phyloP scores from a whole-genome alignment of 2,888 invertebrate species.

The Molorchus minor region DNA sequence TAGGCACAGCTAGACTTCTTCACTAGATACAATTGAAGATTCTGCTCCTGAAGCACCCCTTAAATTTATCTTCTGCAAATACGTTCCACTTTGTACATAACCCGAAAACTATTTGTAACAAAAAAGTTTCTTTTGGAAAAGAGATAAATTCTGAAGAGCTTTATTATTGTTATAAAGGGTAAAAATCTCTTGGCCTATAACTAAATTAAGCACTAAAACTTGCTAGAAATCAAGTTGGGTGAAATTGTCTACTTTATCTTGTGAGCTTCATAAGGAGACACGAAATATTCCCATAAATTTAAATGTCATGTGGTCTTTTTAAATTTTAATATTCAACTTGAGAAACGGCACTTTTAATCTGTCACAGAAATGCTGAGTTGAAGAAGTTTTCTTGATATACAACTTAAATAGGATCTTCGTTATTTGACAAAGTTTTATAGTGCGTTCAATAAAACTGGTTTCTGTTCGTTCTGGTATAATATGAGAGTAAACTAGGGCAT shows the following conservation, averaged over 20 bases:
- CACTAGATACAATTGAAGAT: too few species aligned
- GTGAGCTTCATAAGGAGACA: conserved; percentile 30
- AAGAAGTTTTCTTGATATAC: conserved; percentile 30
- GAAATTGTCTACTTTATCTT: conserved; percentile 20
- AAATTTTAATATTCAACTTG: conserved; percentile 46
- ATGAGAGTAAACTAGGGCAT: not conserved
- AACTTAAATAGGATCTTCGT: conserved; percentile 30
- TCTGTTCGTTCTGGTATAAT: conserved; percentile 4
- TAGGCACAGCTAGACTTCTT: too few species aligned
- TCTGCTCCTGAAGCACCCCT: too few species aligned
- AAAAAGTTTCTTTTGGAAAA: too few species aligned
- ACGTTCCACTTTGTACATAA: too few species aligned
- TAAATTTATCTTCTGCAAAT: too few species aligned
- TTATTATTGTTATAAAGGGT: too few species aligned
- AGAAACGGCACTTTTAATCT: conserved; percentile 48
- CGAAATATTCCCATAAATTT: conserved; percentile 39
- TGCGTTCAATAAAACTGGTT: conserved; percentile 11
- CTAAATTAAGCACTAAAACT: not conserved
- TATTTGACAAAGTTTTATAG: conserved; percentile 38
- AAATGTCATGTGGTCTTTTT: conserved; percentile 32
- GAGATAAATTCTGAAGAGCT: too few species aligned
- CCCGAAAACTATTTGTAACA: too few species aligned
- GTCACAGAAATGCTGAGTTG: conserved; percentile 33
- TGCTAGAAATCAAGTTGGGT: not conserved
- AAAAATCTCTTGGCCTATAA: too few species aligned